Base-by-base conservation (phyloP, 2,113 vertebrate species). In the Seriola rivoliana region DNA sequence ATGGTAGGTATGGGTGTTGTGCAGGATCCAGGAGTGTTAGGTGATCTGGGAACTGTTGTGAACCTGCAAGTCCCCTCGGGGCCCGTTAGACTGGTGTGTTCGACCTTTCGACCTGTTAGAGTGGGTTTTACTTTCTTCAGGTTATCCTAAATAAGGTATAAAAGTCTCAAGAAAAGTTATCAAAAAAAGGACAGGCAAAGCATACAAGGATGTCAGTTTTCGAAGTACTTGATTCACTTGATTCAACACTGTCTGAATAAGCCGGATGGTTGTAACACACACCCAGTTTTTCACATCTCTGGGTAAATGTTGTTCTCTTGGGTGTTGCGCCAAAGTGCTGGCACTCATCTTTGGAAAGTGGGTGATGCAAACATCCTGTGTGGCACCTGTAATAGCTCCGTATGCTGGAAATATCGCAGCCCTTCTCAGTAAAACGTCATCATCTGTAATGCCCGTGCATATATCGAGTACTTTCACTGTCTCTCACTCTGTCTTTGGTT, bases 61-160 rank as follows among this genome's bases (percentile, higher is more conserved):
- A 82, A 84, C 79, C 85, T 88, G 73, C 78, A 75, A 81, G 88
- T 83, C 86, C 87, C 92, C 90, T 74, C 8, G 82, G 88, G 93
- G 77, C 80, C 80, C 52, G 46, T 76, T 71, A 78, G 72, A 77
- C 84, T 73, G 36, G 75, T 74, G 81, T 84, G 84, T 85, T 68
- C 84, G 82, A 89, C 85, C 84, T 76, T 55, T 38, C 62, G 23
- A 87, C 73, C 70, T 74, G 76, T 63, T 80, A n/a, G 66, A 64
- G 17, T 70, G 50, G 79, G 71, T 75, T 74, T 82, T 59, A 74
- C 21, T 81, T 88, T 82, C 48, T 76, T 60, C 55, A 67, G 16
- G 29, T 21, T 40, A 8, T 52, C 5, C 64, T 42, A 7, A 25
- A 36, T 40, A n/a, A 66, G 23, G 25, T 50, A 21, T 48, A 66